Evolutionary conservation across 2,888 invertebrate species (phyloP), one percentile per base, ranked within the genome.

Genomic region (Oligia strigilis): DNA sequence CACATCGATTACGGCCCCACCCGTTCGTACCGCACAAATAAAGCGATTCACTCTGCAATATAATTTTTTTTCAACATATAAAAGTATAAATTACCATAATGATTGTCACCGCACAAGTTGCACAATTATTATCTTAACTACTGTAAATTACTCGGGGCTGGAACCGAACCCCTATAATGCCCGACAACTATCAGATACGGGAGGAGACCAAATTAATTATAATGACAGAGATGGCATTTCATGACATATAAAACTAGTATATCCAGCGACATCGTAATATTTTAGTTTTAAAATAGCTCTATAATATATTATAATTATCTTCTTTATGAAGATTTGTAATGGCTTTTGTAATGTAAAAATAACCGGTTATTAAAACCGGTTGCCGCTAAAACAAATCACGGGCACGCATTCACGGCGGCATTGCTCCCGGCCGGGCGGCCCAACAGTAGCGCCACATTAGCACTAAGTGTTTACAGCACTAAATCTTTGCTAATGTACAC

Each of bases 121-220:
- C 46, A 72, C 46, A 66, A 76, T 85, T 67, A 83, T 85, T 80
- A 86, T 73, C 65, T 69, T 81, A 88, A 86, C 55, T 74, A 60
- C 84, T 69, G 78, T 62, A 76, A 86, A 89, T 88, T 81, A 79
- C 81, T 69, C 11, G 64, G 72, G 62, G 36, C 74, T 72, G 69
- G 69, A 70, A 72, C 66, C 29, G 58, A 79, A 76, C 78, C 80
- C 74, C 49, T 77, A 60, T 82, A 80, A 78, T 76, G 43, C 55
- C 78, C 4, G 52, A 66, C 55, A 13, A 40, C 72, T 80, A 80
- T 58, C 49, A 62, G 55, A 62, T 66, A 67, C 36, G 69, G 75
- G 72, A 80, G 73, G 72, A 52, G 64, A 74, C 67, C n/a, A 65
- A 62, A 81, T 78, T 66, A 69, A 72, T 81, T 69, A 73, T 75